Conservation (phyloP, 2,888 invertebrate genomes). For the Aleiodes leptofemur region DNA sequence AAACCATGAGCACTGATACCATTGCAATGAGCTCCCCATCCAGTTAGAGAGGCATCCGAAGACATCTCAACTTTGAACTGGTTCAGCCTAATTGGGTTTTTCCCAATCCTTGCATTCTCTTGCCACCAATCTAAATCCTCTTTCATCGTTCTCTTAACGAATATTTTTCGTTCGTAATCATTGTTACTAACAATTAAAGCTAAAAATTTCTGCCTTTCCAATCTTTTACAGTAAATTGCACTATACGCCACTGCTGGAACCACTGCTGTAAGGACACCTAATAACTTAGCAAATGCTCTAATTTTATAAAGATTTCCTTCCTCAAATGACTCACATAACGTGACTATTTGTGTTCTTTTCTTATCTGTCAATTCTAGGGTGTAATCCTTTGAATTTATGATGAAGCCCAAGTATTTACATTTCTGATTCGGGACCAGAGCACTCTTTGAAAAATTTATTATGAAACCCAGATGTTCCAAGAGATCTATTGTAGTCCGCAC, state of each 20-base stretch:
- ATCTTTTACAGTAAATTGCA: conserved; percentile 1
- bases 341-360: conserved; percentile 30
- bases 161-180: conserved; percentile 8
- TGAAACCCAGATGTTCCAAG: conserved; percentile 12
- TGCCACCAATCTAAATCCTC: conserved; percentile 26
- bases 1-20: conserved; percentile 6
- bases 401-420: conserved; percentile 16
- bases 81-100: conserved; percentile 2
- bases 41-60: conserved; percentile 17
- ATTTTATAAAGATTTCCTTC: not conserved
- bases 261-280: conserved; percentile 19
- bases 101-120: not conserved
- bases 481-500: not conserved
- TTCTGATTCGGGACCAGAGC: not conserved
- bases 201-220: conserved; percentile 1
- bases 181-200: not conserved
- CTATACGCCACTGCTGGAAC: not conserved
- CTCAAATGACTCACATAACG: conserved; percentile 6
- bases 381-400: not conserved
- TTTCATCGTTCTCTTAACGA: not conserved
- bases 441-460: conserved; percentile 24
- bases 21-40: conserved; percentile 11
- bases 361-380: conserved; percentile 17
- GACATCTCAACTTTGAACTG: conserved; percentile 23
- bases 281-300: conserved; percentile 24